Evolutionary conservation across 2,888 invertebrate genomes (phyloP), one percentile per base, ranked within the genome.

Genomic region (Ennomos erosarius): DNA sequence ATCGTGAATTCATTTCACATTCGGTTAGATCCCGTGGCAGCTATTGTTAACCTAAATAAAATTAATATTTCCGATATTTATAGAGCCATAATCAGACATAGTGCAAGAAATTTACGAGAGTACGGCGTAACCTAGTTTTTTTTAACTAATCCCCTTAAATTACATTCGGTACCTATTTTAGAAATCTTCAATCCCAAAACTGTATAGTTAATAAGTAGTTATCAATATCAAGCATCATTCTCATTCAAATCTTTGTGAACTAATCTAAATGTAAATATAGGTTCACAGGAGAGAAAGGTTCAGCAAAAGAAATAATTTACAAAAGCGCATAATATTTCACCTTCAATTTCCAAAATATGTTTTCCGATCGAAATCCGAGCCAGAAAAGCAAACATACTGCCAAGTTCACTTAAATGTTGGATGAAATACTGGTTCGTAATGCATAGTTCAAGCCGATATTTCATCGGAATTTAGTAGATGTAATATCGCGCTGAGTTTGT

Each of bases 401-500:
- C 62, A 70, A 70, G 60, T 67, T 62, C 64, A 65, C 63, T 69
- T 55, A 60, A 60, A 65, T 54, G 57, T 61, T 52, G 38, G 62
- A 59, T 64, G 67, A 68, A 63, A 67, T 68, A 67, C 52, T 51
- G 67, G 53, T 55, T 65, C 64, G 64, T 67, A 59, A 57, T 67
- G 62, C 50, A 61, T 26, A 26, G 26, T 26, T 6, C 26, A 6
- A 26, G 5, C 26, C 26, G 6, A 6, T 26, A 26, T 26, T 26
- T 26, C 26, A 26, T 26, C 26, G 26, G 26, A 57, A 57, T 55
- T 39, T 59, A 64, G 59, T 59, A 53, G 59, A 66, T 57, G 62
- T 69, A 73, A 74, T 76, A 79, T 79, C 73, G 73, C 74, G 74
- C 79, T 78, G 64, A 69, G 75, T 78, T 78, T 75, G 74, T 81